phyloP scores from a whole-genome alignment of 35 echinoderm and acorn worm species.

The Heliocidaris tuberculata region DNA sequence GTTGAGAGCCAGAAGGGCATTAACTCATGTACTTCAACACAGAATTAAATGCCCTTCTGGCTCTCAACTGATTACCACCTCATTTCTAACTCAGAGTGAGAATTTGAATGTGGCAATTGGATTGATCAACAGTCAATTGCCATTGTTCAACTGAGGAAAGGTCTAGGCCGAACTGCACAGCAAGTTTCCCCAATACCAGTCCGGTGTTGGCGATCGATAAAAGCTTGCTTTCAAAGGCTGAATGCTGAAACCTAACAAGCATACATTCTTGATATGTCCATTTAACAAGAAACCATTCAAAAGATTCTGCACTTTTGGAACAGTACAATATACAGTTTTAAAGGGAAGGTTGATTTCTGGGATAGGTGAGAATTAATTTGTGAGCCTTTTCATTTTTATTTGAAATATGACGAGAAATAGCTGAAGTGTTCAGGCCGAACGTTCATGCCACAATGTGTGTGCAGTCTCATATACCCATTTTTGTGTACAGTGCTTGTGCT shows the following conservation, averaged over 20 bases:
- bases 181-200: neutral
- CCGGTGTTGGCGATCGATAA: neutral
- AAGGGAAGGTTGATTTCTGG: no score
- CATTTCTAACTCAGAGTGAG: neutral
- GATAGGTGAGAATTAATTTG: no score
- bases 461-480: no score
- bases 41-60: neutral
- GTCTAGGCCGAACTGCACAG: neutral
- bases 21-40: neutral
- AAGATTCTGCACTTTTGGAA: neutral
- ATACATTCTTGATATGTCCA: neutral
- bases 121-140: neutral
- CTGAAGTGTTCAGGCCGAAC: no score
- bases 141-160: neutral
- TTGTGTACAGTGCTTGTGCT: no score
- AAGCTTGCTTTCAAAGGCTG: neutral
- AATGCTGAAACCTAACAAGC: neutral
- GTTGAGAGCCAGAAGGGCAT: neutral
- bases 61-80: neutral
- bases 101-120: neutral
- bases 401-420: no score
- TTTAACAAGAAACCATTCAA: neutral
- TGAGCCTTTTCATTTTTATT: no score
- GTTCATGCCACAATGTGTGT: no score
- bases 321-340: neutral